phyloP scores from a whole-genome alignment of 2,888 invertebrate species.

The Dryocosmus kuriphilus region DNA sequence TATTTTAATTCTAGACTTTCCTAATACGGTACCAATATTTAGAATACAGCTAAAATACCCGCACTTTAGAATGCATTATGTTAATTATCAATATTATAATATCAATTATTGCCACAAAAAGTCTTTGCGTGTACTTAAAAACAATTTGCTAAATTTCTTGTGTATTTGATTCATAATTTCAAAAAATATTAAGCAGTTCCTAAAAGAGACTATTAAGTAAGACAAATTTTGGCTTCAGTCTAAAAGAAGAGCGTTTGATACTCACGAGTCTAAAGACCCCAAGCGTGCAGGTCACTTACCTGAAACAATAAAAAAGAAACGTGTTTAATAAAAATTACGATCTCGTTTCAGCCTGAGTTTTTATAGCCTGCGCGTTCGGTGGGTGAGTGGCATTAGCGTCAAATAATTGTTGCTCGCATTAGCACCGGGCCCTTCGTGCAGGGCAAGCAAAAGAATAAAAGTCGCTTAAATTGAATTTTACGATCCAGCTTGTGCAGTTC shows the following conservation, averaged over 20 bases:
- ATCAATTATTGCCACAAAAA: too few relatives aligned
- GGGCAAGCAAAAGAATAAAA: conserved; percentile 21
- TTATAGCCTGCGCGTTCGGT: not conserved
- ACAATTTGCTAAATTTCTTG: too few relatives aligned
- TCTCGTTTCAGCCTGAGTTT: conserved; percentile 28
- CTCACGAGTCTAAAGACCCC: not conserved
- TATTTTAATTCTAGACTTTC: too few relatives aligned
- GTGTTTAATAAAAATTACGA: conserved; percentile 28
- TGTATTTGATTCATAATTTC: too few relatives aligned
- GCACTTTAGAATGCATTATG: too few relatives aligned
- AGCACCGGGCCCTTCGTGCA: conserved; percentile 28
- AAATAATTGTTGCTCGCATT: conserved; percentile 34
- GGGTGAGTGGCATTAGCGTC: conserved; percentile 32
- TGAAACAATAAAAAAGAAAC: conserved; percentile 29
- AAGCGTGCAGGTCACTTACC: conserved; percentile 30
- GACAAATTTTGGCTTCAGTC: not conserved
- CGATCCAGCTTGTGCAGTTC: conserved; percentile 16
- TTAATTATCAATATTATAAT: too few relatives aligned
- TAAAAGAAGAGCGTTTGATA: not conserved
- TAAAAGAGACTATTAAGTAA: too few relatives aligned
- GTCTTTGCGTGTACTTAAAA: too few relatives aligned
- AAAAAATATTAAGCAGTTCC: too few relatives aligned
- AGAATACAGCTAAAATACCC: too few relatives aligned
- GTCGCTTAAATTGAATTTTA: conserved; percentile 31
- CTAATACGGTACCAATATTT: too few relatives aligned